Base-by-base conservation (phyloP, 2,113 vertebrate genomes). In the Prolemur simus region DNA sequence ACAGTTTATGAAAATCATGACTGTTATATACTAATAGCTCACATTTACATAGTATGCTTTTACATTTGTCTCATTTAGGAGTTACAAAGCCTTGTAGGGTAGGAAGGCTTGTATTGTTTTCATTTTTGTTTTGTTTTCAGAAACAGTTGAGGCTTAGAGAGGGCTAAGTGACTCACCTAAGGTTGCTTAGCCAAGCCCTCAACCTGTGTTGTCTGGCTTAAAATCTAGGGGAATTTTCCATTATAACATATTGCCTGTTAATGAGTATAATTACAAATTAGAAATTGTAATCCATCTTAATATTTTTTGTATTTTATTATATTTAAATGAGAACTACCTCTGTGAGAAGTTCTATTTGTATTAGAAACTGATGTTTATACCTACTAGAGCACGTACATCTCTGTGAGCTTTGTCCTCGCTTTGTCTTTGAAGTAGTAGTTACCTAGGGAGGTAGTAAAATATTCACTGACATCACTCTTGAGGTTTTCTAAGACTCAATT, bases 121-220 rank as follows among this genome's bases (percentile, higher is more conserved):
- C 78, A 90, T 88, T 94, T 96, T 96, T 92, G 13, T 89, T 94
- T 94, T 98, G 60, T 93, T 91, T 96, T 89, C 34, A 91, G 82
- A 91, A 96, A 77, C 42, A 86, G 10, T 80, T 94, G 71, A 93
- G 64, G 60, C 68, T 87, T 94, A 87, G 86, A 93, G 63, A 92
- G 54, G 25, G 29, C 39, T 77, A 92, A 80, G 64, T 87, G 58
- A 74, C 87, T 93, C 60, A 47, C 23, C 58, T 37, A 84, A 18
- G 71, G 27, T 90, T 96, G 74, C 25, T 39, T 88, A 54, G 60
- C 64, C 68, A 96, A 97, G 71, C 66, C 68, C 87, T 64, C 73
- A 94, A 78, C 60, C 42, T 95, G 27, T 84, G 78, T 93, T 66
- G 60, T 89, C 77, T 97, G 74, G 63, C 49, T 97, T 95, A 88